A percentile compares a stretch with the other conserved stretches of the same genome.
phyloP scores from a whole-genome alignment of 2,888 invertebrate genomes.

The Elgonia sp. region DNA sequence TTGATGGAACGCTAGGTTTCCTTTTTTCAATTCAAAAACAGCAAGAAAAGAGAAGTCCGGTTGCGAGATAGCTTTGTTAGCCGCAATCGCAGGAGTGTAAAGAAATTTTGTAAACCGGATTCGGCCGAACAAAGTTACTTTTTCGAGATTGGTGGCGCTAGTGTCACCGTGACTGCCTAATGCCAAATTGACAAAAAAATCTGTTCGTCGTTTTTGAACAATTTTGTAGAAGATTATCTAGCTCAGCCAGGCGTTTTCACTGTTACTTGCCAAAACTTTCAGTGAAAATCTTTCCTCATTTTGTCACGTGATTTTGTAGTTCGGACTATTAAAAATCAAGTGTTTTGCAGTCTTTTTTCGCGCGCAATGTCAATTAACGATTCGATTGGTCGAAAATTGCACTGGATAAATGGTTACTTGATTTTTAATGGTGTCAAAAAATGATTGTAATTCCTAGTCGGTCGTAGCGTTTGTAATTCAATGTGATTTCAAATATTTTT shows the following conservation, averaged over 20 bases:
- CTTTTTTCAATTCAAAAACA: background rate
- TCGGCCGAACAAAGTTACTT: slow-evolving; percentile 3
- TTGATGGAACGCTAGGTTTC: no score
- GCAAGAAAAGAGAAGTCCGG: background rate
- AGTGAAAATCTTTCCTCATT: slow-evolving; percentile 42
- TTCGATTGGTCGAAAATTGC: background rate
- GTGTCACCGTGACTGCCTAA: slow-evolving; percentile 85
- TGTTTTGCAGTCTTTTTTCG: slow-evolving; percentile 11
- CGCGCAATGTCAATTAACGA: slow-evolving; percentile 18
- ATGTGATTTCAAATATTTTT: slow-evolving; percentile 48
- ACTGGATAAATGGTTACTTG: background rate
- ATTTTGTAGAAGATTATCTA: slow-evolving; percentile 58
- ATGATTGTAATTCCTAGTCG: slow-evolving; percentile 52
- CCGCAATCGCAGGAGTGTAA: background rate
- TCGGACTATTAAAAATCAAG: slow-evolving; percentile 15
- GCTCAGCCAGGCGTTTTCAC: slow-evolving; percentile 45
- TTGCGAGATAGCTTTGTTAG: background rate
- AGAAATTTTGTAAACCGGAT: slow-evolving; percentile 8
- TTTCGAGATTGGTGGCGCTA: slow-evolving; percentile 31
- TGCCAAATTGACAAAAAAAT: slow-evolving; percentile 84
- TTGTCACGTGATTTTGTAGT: background rate
- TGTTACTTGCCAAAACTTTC: slow-evolving; percentile 74
- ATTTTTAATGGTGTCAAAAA: slow-evolving; percentile 18
- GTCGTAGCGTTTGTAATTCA: slow-evolving; percentile 40
- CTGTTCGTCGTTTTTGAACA: slow-evolving; percentile 62